Base-by-base conservation (phyloP, 1,140 invertebrate genomes). In the Melanaphis sacchari region DNA sequence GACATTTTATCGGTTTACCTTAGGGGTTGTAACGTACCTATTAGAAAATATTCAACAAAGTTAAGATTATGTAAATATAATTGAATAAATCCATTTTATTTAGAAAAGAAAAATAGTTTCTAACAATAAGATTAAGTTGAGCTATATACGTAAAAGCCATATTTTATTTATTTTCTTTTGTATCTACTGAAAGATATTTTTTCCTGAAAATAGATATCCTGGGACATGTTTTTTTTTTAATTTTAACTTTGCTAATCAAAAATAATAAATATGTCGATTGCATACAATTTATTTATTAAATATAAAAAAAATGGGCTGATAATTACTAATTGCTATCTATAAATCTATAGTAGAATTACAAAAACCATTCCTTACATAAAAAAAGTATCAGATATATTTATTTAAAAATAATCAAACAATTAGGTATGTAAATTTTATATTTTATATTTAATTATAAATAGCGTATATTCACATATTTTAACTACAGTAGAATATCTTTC, bases 131-230 rank as follows among this genome's bases (percentile, higher is more conserved):
- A 90, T 41, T 90, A 41, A 59, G 46, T 52, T 49, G 9, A 88
- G 7, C 36, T 52, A 85, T 43, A 85, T 26, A 76, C 31, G 7
- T 66, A 66, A 93, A 85, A 85, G 36, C 11, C 26, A 26, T 31
- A 41, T 76, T 54, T 54, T 85, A 93, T 93, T 49, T 36, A 24
- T 84, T 85, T 26, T 41, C 24, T 41, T 38, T 92, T 49, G 21
- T 41, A 26, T 36, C 21, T 36, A 54, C 21, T 36, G n/a, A 84
- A 85, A 54, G 5, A 38, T 84, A 46, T 40, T 84, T 92, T 40
- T n/a, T 92, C 36, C 46, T 82, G 41, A 52, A 49, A 92, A 92
- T 91, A 31, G 31, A 31, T 40, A 90, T 66, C 24, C 89, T n/a
- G 26, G 7, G 59, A 18, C 31, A 59, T 46, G 52, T 9, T 76